Evolutionary conservation across 2,797 vertebrate genomes (phyloP).

Genomic region (Sebastolobus alascanus): DNA sequence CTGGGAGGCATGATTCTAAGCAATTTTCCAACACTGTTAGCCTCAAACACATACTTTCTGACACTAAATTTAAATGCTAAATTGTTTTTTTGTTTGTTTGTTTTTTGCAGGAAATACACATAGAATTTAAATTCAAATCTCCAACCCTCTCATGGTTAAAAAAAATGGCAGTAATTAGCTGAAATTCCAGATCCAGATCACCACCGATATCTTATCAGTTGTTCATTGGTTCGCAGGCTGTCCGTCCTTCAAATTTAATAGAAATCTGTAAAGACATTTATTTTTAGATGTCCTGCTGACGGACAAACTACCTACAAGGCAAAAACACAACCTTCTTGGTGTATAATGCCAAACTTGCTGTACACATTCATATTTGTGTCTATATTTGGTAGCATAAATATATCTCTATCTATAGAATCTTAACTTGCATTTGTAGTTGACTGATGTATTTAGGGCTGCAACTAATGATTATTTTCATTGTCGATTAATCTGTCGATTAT

Average conservation of each 20-base stretch:
- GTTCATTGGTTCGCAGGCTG: not conserved
- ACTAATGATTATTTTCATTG: too few species aligned
- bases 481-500: too few species aligned
- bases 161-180: not conserved
- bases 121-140: constrained; percentile 11
- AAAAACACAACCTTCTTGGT: not conserved
- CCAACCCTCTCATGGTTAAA: not conserved
- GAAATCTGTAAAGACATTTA: not conserved
- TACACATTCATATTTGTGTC: not conserved
- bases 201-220: not conserved
- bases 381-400: not conserved
- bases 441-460: not conserved
- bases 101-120: constrained; percentile 17
- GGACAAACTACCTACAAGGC: not conserved
- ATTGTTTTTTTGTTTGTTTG: constrained; percentile 18
- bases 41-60: constrained; percentile 36
- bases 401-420: not conserved
- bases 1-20: constrained; percentile 46
- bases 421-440: not conserved
- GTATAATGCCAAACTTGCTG: not conserved
- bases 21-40: constrained; percentile 29
- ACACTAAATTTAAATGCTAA: constrained; percentile 30
- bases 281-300: not conserved
- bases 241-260: not conserved
- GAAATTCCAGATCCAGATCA: not conserved